These are phyloP conservation scores for Magallana angulata DNA, from an alignment of 1,140 invertebrate species.

Conservation along the genomic window DNA sequence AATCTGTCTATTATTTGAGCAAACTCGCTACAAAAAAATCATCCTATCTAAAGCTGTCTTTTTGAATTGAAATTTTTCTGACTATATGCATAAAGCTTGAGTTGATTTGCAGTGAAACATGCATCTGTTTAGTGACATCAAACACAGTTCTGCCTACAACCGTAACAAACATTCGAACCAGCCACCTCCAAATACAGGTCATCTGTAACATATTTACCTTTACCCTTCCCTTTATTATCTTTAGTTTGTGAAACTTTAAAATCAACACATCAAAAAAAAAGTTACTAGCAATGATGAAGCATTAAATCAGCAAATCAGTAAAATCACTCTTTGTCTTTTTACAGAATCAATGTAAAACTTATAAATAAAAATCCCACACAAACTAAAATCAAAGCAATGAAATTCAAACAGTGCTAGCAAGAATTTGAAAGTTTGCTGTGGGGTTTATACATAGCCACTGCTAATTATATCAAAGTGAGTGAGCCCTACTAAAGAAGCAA, in stretches of 20 bases:
- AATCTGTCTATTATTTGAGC: too few relatives aligned
- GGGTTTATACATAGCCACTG: not conserved
- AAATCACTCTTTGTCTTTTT: not conserved
- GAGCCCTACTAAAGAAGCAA: not conserved
- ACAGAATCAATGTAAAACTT: not conserved
- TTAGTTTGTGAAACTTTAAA: conserved; percentile 24
- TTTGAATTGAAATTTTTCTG: too few relatives aligned
- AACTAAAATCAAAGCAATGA: not conserved
- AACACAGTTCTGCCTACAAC: not conserved
- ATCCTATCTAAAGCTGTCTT: too few relatives aligned
- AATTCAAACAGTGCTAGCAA: not conserved
- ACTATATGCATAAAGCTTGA: too few relatives aligned
- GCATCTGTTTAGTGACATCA: too few relatives aligned
- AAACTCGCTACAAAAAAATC: too few relatives aligned
- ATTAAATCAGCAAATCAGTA: not conserved
- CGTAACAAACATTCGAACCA: not conserved
- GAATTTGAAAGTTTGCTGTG: too few relatives aligned
- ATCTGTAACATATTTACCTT: not conserved
- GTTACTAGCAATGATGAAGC: not conserved
- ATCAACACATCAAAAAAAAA: not conserved
- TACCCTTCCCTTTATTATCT: conserved; percentile 19
- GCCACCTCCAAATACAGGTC: conserved; percentile 1
- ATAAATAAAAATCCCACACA: not conserved
- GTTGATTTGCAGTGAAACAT: too few relatives aligned
- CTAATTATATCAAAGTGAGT: not conserved